Evolutionary conservation across 2,797 vertebrate genomes (phyloP).

Genomic region (Enteromius mattozi): DNA sequence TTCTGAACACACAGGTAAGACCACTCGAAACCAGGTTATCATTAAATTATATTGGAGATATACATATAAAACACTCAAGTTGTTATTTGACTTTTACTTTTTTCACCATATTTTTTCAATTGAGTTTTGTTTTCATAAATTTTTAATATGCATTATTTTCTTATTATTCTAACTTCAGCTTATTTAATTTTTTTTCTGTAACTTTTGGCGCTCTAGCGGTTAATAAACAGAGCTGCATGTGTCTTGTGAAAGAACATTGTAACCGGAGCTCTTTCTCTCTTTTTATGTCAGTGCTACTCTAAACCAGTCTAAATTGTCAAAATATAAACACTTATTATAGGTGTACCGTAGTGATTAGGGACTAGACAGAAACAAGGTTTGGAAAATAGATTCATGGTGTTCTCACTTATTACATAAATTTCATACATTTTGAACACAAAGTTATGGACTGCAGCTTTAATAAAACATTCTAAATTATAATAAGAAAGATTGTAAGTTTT

Average conservation of each 20-base stretch:
- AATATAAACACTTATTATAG: too few species aligned
- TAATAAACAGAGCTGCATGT: too few species aligned
- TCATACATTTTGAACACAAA: too few species aligned
- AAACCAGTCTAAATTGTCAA: too few species aligned
- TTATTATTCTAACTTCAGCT: background rate
- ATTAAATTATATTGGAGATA: background rate
- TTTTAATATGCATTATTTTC: background rate
- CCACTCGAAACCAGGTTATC: background rate
- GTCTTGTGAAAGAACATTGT: too few species aligned
- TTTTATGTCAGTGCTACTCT: too few species aligned
- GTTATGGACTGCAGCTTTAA: background rate
- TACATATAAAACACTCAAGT: background rate
- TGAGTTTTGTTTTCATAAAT: background rate
- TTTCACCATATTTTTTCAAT: background rate
- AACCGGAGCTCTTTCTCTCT: too few species aligned
- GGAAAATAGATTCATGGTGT: too few species aligned
- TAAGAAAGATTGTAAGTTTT: background rate
- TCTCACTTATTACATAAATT: too few species aligned
- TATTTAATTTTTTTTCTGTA: background rate
- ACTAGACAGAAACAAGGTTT: too few species aligned
- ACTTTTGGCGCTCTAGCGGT: too few species aligned
- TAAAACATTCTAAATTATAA: background rate
- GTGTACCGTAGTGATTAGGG: too few species aligned
- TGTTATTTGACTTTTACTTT: background rate
- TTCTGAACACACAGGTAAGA: slow-evolving; percentile 84